Evolutionary conservation across 2,888 invertebrate genomes (phyloP), one percentile per base, ranked within the genome.

Genomic region (Sthenelais limicola): DNA sequence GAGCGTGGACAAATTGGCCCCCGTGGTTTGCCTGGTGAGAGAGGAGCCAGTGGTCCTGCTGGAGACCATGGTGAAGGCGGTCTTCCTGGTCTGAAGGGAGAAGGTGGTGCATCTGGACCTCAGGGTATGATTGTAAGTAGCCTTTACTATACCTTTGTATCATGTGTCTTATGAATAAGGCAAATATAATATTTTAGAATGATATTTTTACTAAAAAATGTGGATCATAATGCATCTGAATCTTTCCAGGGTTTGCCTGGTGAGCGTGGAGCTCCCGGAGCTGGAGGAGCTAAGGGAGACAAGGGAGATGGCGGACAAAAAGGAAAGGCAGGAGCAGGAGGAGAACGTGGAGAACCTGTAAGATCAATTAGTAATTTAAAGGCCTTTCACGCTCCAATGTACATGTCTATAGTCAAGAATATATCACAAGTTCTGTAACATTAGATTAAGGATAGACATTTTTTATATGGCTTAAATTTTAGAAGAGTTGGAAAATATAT

Each of bases 31-130:
- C 66, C 62, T 4, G 75, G 75, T 33, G 75, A 75, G 52, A 30
- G 68, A 15, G 75, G 75, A 4, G 24, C 68, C 0, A 33, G 33
- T 26, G 78, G 78, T 21, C 58, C 54, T 21, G 71, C 56, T 12
- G 78, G 78, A 12, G 66, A 56, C n/a, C 54, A 72, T 1, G 80
- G 76, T 32, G 51, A 47, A 15, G 28, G 52, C 12, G 71, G 74
- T 26, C 33, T 30, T 26, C 73, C 71, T 12, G 77, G 77, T 21
- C 47, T 21, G 9, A 68, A 62, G 30, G 77, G 77, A 68, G 75
- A 75, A 43, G n/a, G 24, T 32, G 75, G 75, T 12, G 18, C 70
- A 9, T 21, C 54, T 4, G 75, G 75, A 38, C 7, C 56, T 18
- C 67, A 51, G 33, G 75, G 75, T 0, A 24, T 73, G 30, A 35